Percentiles rank a stretch among this genome's conserved stretches.
These are phyloP conservation scores for Hipparchia sbordonii DNA, from an alignment of 2,888 invertebrate species.

Conservation along the genomic window DNA sequence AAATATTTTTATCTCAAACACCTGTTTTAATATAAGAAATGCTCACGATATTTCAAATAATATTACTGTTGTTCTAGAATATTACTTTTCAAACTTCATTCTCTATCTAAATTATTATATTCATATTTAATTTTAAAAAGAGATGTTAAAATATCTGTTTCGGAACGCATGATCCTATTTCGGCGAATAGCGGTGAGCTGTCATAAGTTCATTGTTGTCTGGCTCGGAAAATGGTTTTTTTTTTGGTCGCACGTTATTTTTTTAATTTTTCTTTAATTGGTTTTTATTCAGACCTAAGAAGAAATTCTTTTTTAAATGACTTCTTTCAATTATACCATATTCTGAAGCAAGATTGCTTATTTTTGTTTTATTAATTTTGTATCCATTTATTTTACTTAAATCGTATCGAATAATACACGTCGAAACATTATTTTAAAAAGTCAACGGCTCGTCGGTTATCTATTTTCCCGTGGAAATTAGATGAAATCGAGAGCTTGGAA, in stretches of 20 bases:
- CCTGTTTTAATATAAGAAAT: background rate
- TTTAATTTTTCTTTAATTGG: background rate
- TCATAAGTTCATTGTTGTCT: constrained; percentile 46
- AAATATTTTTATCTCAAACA: background rate
- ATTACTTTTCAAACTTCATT: background rate
- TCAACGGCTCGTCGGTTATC: constrained; percentile 21
- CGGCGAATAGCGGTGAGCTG: constrained; percentile 42
- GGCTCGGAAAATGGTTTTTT: constrained; percentile 27
- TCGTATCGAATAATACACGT: background rate
- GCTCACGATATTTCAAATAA: background rate
- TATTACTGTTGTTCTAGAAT: too few species aligned
- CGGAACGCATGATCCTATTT: constrained; percentile 51
- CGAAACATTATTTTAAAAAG: background rate
- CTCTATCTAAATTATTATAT: background rate
- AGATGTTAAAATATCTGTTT: constrained; percentile 33
- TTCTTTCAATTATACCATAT: background rate
- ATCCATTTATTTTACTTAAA: background rate
- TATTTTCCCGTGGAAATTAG: constrained; percentile 52
- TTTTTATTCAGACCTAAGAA: background rate
- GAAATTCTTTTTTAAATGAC: background rate
- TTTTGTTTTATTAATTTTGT: background rate
- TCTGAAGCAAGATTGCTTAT: background rate
- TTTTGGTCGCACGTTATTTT: constrained; percentile 4
- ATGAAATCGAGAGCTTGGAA: constrained; percentile 51
- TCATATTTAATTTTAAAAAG: constrained; percentile 12